Conservation (phyloP, 2,113 vertebrate genomes). For the Anoplopoma fimbria region DNA sequence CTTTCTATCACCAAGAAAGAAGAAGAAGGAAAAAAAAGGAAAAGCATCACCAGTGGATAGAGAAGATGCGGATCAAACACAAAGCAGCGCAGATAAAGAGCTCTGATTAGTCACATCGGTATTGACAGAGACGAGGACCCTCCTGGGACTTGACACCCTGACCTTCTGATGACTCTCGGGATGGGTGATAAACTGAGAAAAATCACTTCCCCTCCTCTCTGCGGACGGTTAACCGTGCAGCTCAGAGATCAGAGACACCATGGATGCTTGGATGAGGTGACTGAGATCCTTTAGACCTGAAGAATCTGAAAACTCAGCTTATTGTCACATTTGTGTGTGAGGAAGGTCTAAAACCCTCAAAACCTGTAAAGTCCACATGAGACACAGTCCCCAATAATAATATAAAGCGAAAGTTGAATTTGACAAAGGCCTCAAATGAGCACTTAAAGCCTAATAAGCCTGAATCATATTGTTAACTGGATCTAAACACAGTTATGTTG, state of each 20-base stretch:
- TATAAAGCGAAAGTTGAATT: not conserved
- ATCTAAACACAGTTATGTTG: not conserved
- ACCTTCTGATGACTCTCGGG: constrained; percentile 69
- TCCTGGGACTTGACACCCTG: constrained; percentile 68
- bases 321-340: not conserved
- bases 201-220: constrained; percentile 46
- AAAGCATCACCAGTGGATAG: not conserved
- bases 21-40: not conserved
- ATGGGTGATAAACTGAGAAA: constrained; percentile 73
- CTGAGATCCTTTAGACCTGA: not conserved
- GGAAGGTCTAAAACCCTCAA: not conserved
- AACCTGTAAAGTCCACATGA: not conserved
- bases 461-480: not conserved
- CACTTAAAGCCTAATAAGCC: not conserved
- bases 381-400: not conserved
- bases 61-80: constrained; percentile 35
- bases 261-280: not conserved
- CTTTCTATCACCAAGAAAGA: constrained; percentile 21
- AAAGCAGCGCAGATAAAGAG: constrained; percentile 42
- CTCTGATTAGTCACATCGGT: constrained; percentile 63
- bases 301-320: not conserved
- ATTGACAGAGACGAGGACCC: constrained; percentile 58
- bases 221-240: not conserved
- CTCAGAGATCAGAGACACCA: not conserved
- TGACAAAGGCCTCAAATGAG: not conserved